Evolutionary conservation across 2,797 vertebrate genomes (phyloP).

Genomic region (Chrysocyon brachyurus): DNA sequence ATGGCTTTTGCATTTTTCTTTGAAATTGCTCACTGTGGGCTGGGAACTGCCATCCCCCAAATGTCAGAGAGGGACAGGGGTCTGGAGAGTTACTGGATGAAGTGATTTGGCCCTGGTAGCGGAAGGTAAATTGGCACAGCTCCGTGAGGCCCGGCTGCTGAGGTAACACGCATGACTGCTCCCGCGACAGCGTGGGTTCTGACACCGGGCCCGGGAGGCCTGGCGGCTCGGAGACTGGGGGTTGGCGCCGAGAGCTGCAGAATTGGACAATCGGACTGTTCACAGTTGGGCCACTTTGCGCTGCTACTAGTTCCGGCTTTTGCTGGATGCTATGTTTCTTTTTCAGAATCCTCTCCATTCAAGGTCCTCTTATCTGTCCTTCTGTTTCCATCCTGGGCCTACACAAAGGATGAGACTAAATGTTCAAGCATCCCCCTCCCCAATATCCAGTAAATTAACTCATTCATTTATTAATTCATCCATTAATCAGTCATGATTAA

Average conservation of each 20-base stretch:
- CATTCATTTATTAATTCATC: neutral
- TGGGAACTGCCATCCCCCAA: neutral
- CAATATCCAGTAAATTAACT: neutral
- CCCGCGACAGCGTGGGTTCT: conserved; percentile 60
- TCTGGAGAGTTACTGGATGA: conserved; percentile 55
- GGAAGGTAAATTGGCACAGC: conserved; percentile 70
- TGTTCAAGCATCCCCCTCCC: neutral
- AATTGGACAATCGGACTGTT: conserved; percentile 60
- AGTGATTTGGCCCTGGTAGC: neutral
- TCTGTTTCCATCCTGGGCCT: neutral
- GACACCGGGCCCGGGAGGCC: conserved; percentile 58
- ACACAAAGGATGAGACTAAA: neutral
- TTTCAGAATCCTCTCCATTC: conserved; percentile 15
- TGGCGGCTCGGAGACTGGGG: conserved; percentile 29
- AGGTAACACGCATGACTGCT: conserved; percentile 70
- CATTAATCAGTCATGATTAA: neutral
- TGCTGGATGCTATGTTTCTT: conserved; percentile 46
- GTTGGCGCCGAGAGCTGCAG: conserved; percentile 16
- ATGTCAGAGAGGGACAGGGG: conserved; percentile 54
- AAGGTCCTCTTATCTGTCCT: neutral
- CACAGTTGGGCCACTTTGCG: conserved; percentile 18
- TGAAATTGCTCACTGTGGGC: neutral
- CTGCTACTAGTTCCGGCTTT: conserved; percentile 42
- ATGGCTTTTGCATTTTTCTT: conserved; percentile 34
- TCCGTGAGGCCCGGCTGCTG: conserved; percentile 44